A percentile compares a stretch with the other conserved stretches of the same genome.
Conservation (phyloP, 2,888 invertebrate genomes). For the Stenolophus ochropezus region DNA sequence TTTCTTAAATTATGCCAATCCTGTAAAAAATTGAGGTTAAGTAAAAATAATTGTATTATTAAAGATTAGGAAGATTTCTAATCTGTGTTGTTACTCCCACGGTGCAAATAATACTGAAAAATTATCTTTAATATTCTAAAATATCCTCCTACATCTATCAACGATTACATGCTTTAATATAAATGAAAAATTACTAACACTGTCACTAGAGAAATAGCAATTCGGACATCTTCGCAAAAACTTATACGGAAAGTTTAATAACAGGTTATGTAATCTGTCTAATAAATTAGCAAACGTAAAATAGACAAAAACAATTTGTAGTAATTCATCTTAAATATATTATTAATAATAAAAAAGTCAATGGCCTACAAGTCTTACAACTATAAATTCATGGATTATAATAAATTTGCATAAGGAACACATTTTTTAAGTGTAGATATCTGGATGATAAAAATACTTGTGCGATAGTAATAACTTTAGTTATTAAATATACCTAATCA, state of each 20-base stretch:
- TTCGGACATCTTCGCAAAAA: not conserved
- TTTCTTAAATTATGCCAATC: not conserved
- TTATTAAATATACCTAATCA: too few relatives aligned
- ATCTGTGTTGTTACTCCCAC: conserved; percentile 24
- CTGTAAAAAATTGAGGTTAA: conserved; percentile 23
- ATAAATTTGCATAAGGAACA: too few relatives aligned
- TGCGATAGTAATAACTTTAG: too few relatives aligned
- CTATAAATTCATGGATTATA: too few relatives aligned
- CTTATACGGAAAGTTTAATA: not conserved
- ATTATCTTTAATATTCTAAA: conserved; percentile 36
- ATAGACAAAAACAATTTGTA: not conserved
- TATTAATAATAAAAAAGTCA: not conserved
- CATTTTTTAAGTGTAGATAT: too few relatives aligned
- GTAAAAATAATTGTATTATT: conserved; percentile 43
- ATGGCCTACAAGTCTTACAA: too few relatives aligned
- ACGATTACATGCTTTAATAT: conserved; percentile 12
- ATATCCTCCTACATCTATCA: conserved; percentile 32
- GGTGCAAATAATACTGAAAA: conserved; percentile 26
- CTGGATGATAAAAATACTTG: too few relatives aligned
- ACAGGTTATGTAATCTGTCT: not conserved
- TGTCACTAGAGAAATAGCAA: conserved; percentile 13
- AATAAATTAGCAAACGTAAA: not conserved
- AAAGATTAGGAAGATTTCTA: conserved; percentile 38
- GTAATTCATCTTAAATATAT: not conserved
- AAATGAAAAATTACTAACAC: conserved; percentile 6